phyloP scores from a whole-genome alignment of 2,888 invertebrate species.

The Invenusta paracnida region DNA sequence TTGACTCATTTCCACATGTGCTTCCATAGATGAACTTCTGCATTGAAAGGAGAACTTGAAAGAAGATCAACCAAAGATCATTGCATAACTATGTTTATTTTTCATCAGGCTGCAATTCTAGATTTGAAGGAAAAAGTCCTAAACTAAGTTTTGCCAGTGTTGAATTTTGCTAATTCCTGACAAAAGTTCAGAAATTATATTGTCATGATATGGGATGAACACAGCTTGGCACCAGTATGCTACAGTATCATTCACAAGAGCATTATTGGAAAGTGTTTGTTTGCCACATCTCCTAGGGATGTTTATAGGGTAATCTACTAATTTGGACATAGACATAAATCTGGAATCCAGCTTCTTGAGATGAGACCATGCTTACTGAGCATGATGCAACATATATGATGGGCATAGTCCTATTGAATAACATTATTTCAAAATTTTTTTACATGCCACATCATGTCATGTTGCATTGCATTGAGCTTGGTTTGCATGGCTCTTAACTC shows the following conservation, averaged over 20 bases:
- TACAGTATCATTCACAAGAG: background rate
- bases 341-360: slow-evolving; percentile 16
- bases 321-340: slow-evolving; percentile 4
- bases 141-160: background rate
- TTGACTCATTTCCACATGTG: background rate
- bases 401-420: too few relatives aligned
- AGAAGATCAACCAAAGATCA: background rate
- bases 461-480: too few relatives aligned
- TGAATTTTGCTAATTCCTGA: background rate
- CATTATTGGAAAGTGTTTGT: slow-evolving; percentile 9
- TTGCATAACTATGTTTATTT: slow-evolving; percentile 12
- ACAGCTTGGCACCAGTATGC: slow-evolving; percentile 10
- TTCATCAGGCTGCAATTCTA: background rate
- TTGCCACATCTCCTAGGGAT: slow-evolving; percentile 16
- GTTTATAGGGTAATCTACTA: background rate
- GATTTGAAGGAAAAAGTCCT: background rate
- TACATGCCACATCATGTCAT: too few relatives aligned
- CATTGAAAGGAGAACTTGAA: background rate
- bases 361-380: too few relatives aligned
- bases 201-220: background rate
- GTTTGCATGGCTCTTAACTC: too few relatives aligned
- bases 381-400: too few relatives aligned
- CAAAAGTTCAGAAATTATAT: background rate
- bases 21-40: slow-evolving; percentile 17
- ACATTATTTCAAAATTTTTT: too few relatives aligned